A percentile compares a stretch with the other conserved stretches of the same genome.
Conservation (phyloP, 2,888 invertebrate genomes). For the Heliconius aoede region DNA sequence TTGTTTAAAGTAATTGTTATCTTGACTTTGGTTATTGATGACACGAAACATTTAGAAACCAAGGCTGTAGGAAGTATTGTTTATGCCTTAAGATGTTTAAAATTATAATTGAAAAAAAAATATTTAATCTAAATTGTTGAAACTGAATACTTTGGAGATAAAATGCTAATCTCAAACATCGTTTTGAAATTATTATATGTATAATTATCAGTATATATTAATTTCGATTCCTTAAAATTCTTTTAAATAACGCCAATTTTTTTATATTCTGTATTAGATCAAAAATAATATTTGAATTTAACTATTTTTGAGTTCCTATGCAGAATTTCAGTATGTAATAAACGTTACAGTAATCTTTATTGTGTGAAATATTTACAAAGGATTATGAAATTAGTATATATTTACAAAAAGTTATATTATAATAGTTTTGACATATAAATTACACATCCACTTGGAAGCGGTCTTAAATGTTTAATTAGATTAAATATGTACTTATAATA, state of each 20-base stretch:
- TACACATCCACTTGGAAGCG: background rate
- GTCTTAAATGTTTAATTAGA: background rate
- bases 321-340: background rate
- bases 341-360: background rate
- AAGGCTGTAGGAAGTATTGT: conserved; percentile 27
- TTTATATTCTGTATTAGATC: background rate
- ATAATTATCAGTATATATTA: background rate
- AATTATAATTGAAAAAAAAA: conserved; percentile 8
- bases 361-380: background rate
- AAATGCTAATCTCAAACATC: background rate
- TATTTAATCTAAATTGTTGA: background rate
- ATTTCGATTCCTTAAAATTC: background rate
- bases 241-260: background rate
- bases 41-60: conserved; percentile 32
- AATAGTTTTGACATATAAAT: background rate
- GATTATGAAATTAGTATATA: background rate
- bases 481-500: too few species aligned
- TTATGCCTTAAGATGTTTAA: conserved; percentile 19
- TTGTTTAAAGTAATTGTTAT: conserved; percentile 26
- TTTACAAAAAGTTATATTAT: background rate
- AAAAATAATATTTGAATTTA: background rate
- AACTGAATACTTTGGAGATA: background rate
- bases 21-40: conserved; percentile 30
- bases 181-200: background rate
- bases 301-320: background rate